Percentiles rank a stretch among this genome's conserved stretches.
Conservation (phyloP, 2,113 vertebrate species). For the Otolemur garnettii region DNA sequence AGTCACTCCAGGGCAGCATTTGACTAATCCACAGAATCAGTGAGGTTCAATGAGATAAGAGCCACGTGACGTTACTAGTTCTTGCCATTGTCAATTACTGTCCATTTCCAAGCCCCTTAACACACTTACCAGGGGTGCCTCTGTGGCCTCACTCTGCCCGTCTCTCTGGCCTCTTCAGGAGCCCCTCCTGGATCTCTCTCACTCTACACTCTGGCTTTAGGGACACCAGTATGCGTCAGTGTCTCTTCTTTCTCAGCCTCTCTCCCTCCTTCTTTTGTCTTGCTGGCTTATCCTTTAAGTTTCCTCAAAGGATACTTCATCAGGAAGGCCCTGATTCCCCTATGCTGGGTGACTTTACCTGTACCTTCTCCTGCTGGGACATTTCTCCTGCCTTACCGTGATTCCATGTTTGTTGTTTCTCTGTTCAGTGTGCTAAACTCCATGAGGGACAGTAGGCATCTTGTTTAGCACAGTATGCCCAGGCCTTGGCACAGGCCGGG, state of each 20-base stretch:
- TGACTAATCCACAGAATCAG: neutral
- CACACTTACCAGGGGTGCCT: accelerated
- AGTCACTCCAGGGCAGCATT: too few species aligned
- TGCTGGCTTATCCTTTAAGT: neutral
- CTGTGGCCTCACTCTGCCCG: neutral
- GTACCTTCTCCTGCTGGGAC: neutral
- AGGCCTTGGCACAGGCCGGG: neutral
- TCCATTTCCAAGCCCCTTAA: too few species aligned
- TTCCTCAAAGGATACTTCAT: neutral
- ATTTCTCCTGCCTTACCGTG: neutral
- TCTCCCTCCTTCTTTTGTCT: neutral
- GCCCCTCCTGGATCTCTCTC: neutral
- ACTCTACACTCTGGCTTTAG: neutral
- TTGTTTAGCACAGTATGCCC: neutral
- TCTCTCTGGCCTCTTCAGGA: neutral
- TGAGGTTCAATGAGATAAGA: neutral
- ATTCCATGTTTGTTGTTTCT: neutral
- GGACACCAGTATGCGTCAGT: neutral
- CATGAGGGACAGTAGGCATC: neutral
- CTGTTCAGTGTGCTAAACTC: neutral
- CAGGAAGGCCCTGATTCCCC: neutral
- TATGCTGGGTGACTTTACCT: too few species aligned
- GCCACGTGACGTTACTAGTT: too few species aligned
- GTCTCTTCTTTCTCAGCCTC: neutral
- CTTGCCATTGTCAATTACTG: neutral